Conservation (phyloP, 2,113 vertebrate species). For the Nesogale talazaci region DNA sequence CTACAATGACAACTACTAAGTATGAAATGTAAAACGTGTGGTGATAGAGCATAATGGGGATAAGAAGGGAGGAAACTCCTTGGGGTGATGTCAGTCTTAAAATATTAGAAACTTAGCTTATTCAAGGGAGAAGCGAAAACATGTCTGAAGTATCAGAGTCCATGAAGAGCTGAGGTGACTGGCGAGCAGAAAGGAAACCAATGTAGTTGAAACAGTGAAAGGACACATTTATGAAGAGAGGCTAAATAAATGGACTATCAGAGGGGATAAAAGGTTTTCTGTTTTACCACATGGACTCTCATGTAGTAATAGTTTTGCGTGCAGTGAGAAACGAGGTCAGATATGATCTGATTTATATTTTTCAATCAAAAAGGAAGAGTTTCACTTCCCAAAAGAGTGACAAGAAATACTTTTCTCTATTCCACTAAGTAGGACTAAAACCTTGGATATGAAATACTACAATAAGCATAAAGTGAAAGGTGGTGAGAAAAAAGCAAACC, state of each 20-base stretch:
- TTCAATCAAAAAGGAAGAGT: neutral
- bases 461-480: slow-evolving; percentile 44
- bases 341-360: slow-evolving; percentile 47
- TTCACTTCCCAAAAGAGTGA: neutral
- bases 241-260: neutral
- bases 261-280: neutral
- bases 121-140: slow-evolving; percentile 31
- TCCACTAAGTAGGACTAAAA: slow-evolving; percentile 17
- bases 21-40: slow-evolving; percentile 15
- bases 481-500: neutral
- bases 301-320: slow-evolving; percentile 24
- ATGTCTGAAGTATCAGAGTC: slow-evolving; percentile 1
- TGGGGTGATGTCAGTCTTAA: slow-evolving; percentile 5
- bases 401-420: neutral
- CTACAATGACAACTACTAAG: slow-evolving; percentile 14
- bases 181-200: slow-evolving; percentile 41
- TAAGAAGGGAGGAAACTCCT: slow-evolving; percentile 5
- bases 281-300: neutral
- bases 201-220: neutral
- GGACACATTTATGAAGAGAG: neutral
- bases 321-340: neutral
- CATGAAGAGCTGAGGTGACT: slow-evolving; percentile 28
- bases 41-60: slow-evolving; percentile 3
- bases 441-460: neutral
- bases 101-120: neutral